A percentile compares a stretch with the other conserved stretches of the same genome.
Evolutionary conservation across 30 jellyfish, hydroid and myxozoan species (phyloP).

Genomic region (Cassiopea xamachana): DNA sequence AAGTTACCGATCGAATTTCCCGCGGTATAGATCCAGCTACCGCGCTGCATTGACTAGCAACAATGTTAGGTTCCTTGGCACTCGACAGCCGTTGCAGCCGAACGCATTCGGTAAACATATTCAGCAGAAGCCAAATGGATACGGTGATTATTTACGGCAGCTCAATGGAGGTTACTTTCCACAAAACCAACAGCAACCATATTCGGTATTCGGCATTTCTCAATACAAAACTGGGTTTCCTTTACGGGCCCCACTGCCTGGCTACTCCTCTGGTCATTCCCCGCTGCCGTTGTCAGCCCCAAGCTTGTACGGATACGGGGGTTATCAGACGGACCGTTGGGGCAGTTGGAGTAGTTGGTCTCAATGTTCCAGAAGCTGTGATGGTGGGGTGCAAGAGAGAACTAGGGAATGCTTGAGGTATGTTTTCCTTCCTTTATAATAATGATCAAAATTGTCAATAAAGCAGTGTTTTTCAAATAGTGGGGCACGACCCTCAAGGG

Average conservation of each 20-base stretch:
- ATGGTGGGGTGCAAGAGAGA: constrained; percentile 80
- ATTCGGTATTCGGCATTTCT: constrained; percentile 39
- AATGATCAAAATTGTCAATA: too few relatives aligned
- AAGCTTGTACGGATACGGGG: constrained; percentile 63
- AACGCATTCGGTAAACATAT: background rate
- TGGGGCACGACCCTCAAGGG: too few relatives aligned
- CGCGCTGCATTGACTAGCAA: constrained; percentile 11
- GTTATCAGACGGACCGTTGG: constrained; percentile 67
- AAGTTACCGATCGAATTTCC: background rate
- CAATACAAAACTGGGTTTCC: constrained; percentile 70
- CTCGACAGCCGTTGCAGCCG: constrained; percentile 16
- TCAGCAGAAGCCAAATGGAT: constrained; percentile 32
- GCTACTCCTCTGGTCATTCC: constrained; percentile 52
- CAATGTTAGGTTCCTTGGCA: background rate
- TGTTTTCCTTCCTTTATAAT: background rate
- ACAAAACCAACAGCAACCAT: constrained; percentile 31
- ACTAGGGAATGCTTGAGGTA: constrained; percentile 61
- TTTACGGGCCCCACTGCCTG: constrained; percentile 56
- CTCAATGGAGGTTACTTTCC: constrained; percentile 44
- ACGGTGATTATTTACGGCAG: constrained; percentile 55
- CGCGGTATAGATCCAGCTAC: constrained; percentile 23
- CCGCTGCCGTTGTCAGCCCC: constrained; percentile 82
- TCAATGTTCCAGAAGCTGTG: constrained; percentile 70
- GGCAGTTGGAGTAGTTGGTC: constrained; percentile 78
- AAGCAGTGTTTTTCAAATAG: too few relatives aligned